Percentiles rank a stretch among this genome's conserved stretches.
These are phyloP conservation scores for Coryphaenoides rupestris DNA, from an alignment of 2,113 vertebrate genomes.

Conservation along the genomic window DNA sequence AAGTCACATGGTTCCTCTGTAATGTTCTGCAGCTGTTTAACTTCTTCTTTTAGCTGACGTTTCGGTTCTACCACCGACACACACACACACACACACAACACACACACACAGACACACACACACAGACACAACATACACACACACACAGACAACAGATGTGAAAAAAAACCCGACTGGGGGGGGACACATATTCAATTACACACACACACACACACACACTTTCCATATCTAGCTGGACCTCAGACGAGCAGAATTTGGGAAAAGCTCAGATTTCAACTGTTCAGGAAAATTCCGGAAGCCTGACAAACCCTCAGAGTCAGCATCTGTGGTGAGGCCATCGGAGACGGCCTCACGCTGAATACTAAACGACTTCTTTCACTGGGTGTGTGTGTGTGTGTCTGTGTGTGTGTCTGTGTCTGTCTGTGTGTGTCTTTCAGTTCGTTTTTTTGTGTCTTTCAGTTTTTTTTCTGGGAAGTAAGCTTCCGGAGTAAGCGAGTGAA, in stretches of 20 bases:
- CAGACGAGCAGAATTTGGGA: conserved; percentile 10
- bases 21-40: conserved; percentile 67
- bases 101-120: neutral
- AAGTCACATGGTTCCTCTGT: conserved; percentile 57
- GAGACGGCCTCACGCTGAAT: conserved; percentile 13
- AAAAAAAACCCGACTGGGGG: too few species aligned
- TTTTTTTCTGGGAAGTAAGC: neutral
- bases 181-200: conserved; percentile 2
- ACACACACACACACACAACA: too few species aligned
- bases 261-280: conserved; percentile 54
- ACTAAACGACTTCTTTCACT: neutral
- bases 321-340: conserved; percentile 39
- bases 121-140: neutral
- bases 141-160: too few species aligned
- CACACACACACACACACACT: conserved; percentile 7
- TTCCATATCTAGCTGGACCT: conserved; percentile 32
- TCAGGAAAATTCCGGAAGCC: conserved; percentile 23
- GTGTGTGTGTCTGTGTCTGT: conserved; percentile 2
- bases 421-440: conserved; percentile 4
- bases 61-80: conserved; percentile 42
- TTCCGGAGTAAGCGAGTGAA: conserved; percentile 9
- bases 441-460: too few species aligned
- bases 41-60: conserved; percentile 55
- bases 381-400: conserved; percentile 4
- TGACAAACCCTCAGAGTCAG: conserved; percentile 39